These are phyloP conservation scores for Oxyura jamaicensis DNA, from an alignment of 2,113 vertebrate species.

Conservation along the genomic window DNA sequence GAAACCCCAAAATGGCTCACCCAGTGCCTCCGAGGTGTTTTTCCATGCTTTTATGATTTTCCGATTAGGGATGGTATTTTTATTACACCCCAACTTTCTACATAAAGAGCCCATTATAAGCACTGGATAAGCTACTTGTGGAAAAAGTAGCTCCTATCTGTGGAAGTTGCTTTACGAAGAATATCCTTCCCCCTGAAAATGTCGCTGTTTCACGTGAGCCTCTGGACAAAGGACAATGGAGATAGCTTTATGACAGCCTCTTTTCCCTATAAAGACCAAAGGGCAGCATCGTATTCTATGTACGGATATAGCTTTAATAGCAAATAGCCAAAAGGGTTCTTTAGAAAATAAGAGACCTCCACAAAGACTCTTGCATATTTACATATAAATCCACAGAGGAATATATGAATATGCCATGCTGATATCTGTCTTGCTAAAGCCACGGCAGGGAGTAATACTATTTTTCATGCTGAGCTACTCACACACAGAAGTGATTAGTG, in stretches of 20 bases:
- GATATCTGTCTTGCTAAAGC: slow-evolving; percentile 45
- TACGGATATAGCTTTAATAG: slow-evolving; percentile 2
- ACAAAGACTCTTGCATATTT: slow-evolving; percentile 48
- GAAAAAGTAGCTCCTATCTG: slow-evolving; percentile 33
- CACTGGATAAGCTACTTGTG: slow-evolving; percentile 12
- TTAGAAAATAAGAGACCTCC: slow-evolving; percentile 45
- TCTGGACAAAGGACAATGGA: slow-evolving; percentile 1
- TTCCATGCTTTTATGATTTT: not conserved
- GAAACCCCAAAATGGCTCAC: slow-evolving; percentile 8
- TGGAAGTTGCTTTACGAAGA: not conserved
- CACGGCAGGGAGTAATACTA: not conserved
- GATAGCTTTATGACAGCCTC: slow-evolving; percentile 33
- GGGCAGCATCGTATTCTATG: not conserved
- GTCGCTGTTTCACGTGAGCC: not conserved
- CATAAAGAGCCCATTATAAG: slow-evolving; percentile 13
- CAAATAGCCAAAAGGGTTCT: slow-evolving; percentile 39
- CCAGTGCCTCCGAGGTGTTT: not conserved
- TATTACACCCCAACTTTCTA: not conserved
- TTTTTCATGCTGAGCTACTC: not conserved
- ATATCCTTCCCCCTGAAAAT: slow-evolving; percentile 2
- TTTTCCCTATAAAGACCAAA: slow-evolving; percentile 33
- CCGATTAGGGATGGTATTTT: slow-evolving; percentile 13
- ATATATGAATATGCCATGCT: slow-evolving; percentile 11
- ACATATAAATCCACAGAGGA: slow-evolving; percentile 30
- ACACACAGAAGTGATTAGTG: not conserved